phyloP scores from a whole-genome alignment of 37 sponge, comb jelly and placozoan species.

The Eunapius fragilis region DNA sequence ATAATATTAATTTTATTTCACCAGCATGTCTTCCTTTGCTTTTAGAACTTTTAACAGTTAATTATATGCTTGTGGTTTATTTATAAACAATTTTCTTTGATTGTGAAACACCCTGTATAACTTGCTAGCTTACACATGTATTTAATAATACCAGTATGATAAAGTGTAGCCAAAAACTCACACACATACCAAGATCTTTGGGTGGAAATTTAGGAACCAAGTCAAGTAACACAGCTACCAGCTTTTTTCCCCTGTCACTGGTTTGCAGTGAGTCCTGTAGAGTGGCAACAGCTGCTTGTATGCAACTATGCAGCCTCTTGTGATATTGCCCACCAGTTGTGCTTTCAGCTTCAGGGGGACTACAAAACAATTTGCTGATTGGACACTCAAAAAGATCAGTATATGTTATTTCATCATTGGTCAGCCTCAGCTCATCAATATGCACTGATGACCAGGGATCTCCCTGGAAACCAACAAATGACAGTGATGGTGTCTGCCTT shows the following conservation, averaged over 20 bases:
- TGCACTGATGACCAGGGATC: slow-evolving; percentile 73
- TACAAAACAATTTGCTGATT: slow-evolving; percentile 70
- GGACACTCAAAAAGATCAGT: slow-evolving; percentile 16
- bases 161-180: background rate
- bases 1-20: too few relatives aligned
- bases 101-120: background rate
- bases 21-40: too few relatives aligned
- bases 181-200: background rate
- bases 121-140: background rate
- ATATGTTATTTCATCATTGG: slow-evolving; percentile 27
- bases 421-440: slow-evolving; percentile 71
- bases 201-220: slow-evolving; percentile 33
- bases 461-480: slow-evolving; percentile 78
- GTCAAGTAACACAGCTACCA: slow-evolving; percentile 15
- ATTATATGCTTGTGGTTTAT: background rate
- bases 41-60: too few relatives aligned
- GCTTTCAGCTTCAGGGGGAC: background rate
- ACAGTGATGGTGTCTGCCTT: slow-evolving; percentile 24
- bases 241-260: slow-evolving; percentile 16
- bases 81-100: background rate
- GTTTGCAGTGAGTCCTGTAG: slow-evolving; percentile 6
- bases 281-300: slow-evolving; percentile 55
- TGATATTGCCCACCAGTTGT: background rate
- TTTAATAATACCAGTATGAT: background rate
- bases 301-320: slow-evolving; percentile 37